Evolutionary conservation across 2,113 vertebrate genomes (phyloP).

Genomic region (Siphamia tubifer): DNA sequence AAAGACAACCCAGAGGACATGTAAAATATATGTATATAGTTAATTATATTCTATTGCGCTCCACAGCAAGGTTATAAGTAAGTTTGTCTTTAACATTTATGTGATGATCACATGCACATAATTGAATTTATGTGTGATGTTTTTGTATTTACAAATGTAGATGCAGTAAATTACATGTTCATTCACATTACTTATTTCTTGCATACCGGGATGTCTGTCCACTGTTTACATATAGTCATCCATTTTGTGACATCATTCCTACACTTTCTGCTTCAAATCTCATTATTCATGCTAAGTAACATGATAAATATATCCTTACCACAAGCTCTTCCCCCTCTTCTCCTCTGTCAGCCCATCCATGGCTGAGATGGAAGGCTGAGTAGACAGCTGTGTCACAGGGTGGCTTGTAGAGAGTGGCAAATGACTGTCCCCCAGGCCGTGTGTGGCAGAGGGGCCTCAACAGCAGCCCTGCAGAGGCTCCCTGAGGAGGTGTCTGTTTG

Average conservation of each 20-base stretch:
- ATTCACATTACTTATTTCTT: neutral
- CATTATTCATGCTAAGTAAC: neutral
- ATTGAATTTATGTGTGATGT: too few relatives aligned
- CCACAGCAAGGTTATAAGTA: too few relatives aligned
- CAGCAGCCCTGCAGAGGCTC: conserved; percentile 32
- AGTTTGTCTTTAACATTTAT: too few relatives aligned
- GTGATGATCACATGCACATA: too few relatives aligned
- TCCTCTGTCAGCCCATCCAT: conserved; percentile 44
- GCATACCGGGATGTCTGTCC: neutral
- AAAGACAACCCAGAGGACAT: too few relatives aligned
- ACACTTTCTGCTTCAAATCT: neutral
- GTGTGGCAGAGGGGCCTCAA: conserved; percentile 69
- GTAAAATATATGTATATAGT: too few relatives aligned
- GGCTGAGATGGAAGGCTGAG: conserved; percentile 68
- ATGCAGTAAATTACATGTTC: too few relatives aligned
- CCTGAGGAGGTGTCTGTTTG: conserved; percentile 65
- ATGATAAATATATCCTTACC: conserved; percentile 57
- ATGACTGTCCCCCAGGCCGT: conserved; percentile 59
- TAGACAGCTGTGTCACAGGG: conserved; percentile 68
- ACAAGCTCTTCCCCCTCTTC: conserved; percentile 23
- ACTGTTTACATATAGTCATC: neutral
- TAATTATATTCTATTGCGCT: too few relatives aligned
- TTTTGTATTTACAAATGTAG: too few relatives aligned
- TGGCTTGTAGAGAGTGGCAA: conserved; percentile 68
- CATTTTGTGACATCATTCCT: neutral